Base-by-base conservation (phyloP, 2,888 invertebrate genomes). In the Petrolisthes manimaculis region DNA sequence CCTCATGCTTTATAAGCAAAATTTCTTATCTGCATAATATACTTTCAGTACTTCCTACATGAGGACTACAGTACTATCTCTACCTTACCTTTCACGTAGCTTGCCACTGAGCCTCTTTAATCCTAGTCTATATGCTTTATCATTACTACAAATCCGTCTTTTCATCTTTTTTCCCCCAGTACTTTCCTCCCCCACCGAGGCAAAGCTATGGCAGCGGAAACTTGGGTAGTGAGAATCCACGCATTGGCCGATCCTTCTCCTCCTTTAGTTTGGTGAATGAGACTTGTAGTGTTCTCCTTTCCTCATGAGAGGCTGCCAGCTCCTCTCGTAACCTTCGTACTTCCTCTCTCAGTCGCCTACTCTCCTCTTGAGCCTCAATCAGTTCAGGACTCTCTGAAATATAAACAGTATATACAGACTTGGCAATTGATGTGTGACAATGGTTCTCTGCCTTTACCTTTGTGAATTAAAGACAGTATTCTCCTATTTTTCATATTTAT, bases 211-310 rank as follows among this genome's bases (percentile, higher is more conserved):
- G 85, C 54, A 85, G 85, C 53, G 85, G 85, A 56, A 85, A 85
- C 71, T 85, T 85, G 21, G 85, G 85, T 53, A 85, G 54, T 53
- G 85, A 85, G 55, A 85, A 85, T 12, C 85, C 85, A n/a, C 69
- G 67, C 24, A 69, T 69, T 53, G 85, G 54, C 79, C 69, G 67
- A 4, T 79, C 82, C 24, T 82, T 82, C 5, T 82, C 75, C 53
- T 79, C 85, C 69, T 75, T 37, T 54, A 85, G 6, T 71, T 85
- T 85, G 14, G 85, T 12, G 54, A 85, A 24, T 24, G 75, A 18
- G 56, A 21, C 79, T 53, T 79, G 79, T 54, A 85, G 69, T 53
- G 85, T 67, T 21, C 79, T 54, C n/a, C 69, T 54, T 21, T 85
- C 77, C 21, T 78, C 85, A n/a, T 71, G 71, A 12, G 71, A 71